Evolutionary conservation across 2,113 vertebrate genomes (phyloP).

Genomic region (Calyptomena viridis): DNA sequence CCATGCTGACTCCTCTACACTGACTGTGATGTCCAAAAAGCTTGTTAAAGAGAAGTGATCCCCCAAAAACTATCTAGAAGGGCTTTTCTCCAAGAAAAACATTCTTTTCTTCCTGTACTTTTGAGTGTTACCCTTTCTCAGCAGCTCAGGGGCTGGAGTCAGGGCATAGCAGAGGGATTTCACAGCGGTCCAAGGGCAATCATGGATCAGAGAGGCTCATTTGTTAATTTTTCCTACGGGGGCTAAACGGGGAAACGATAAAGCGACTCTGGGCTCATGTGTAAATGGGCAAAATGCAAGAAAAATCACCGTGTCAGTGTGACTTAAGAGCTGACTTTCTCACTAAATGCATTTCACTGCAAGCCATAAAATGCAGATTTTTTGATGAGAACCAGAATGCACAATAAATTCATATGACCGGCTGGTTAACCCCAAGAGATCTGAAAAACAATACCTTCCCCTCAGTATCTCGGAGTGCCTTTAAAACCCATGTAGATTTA

Average conservation of each 20-base stretch:
- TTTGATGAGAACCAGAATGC: slow-evolving; percentile 58
- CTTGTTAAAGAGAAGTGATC: neutral
- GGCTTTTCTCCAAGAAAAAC: neutral
- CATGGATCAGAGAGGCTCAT: neutral
- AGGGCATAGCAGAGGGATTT: neutral
- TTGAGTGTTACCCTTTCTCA: neutral
- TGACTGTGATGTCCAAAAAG: neutral
- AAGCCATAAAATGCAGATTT: slow-evolving; percentile 65
- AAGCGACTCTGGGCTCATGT: neutral
- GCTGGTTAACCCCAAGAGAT: slow-evolving; percentile 52
- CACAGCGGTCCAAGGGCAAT: neutral
- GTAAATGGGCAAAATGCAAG: slow-evolving; percentile 49
- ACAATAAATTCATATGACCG: slow-evolving; percentile 56
- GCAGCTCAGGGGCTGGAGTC: neutral
- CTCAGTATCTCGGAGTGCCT: neutral
- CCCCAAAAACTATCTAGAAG: neutral
- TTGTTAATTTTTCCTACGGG: neutral
- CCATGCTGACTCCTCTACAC: neutral
- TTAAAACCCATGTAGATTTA: slow-evolving; percentile 54
- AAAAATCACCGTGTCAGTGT: slow-evolving; percentile 51
- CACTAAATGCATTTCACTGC: slow-evolving; percentile 35
- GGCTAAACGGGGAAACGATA: neutral
- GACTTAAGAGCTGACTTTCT: slow-evolving; percentile 51
- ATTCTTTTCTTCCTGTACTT: neutral
- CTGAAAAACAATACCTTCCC: slow-evolving; percentile 57